Evolutionary conservation across 2,888 invertebrate genomes (phyloP), one percentile per base, ranked within the genome.

Genomic region (Sialis lutaria): DNA sequence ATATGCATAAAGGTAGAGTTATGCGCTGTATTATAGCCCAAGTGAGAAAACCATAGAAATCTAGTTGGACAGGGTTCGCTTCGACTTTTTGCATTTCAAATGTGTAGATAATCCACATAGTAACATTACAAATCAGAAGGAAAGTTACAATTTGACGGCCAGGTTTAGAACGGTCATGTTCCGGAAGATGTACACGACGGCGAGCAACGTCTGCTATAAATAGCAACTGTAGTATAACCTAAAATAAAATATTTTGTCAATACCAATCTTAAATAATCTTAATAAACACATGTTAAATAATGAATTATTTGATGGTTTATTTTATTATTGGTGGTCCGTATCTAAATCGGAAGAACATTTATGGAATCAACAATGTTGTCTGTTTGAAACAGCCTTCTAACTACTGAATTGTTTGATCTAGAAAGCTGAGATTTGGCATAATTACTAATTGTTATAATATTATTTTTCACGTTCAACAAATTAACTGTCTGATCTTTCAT

Each of bases 41-140:
- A 52, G 92, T 83, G 52, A 90, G 77, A 63, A 83, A 86, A 48
- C 93, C 93, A 63, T 92, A 93, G 70, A 92, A 91, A 57, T 89
- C 83, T 58, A 90, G 74, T 73, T 90, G 86, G 64, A 85, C 88
- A 53, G 92, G 92, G 69, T 92, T 91, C 55, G 88, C 88, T 58
- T 85, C 80, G 51, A 92, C 90, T 68, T 92, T 91, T 67, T 90
- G 89, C 55, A 86, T 87, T 68, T 93, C 92, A 61, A 95, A 91
- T 39, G 92, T 92, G 67, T 91, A 90, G 59, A 93, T 88, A 53
- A 91, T 82, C 85, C 93, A 95, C 84, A 95, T 87, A 56, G 93
- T 91, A 55, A 95, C 83, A 67, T 95, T 95, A 68, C 89, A 89
- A 62, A 95, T 91, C 50, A 95, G 76, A 51, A 95, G 72, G 73